Conservation (phyloP, 2,888 invertebrate species). For the Trachelus iudaicus region DNA sequence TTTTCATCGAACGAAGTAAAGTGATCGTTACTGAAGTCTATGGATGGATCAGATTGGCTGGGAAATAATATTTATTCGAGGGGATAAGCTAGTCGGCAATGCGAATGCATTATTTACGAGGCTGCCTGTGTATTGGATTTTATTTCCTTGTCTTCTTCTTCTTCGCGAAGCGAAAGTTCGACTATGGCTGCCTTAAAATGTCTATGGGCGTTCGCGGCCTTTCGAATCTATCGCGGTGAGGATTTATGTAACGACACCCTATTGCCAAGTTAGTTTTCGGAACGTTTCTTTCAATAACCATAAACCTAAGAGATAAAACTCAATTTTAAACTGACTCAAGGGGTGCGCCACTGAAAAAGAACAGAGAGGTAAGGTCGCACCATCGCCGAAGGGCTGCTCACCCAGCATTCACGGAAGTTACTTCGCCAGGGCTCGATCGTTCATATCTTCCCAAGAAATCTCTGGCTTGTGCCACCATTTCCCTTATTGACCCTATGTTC, state of each 20-base stretch:
- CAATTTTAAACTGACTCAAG: conserved; percentile 18
- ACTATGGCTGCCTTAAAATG: background rate
- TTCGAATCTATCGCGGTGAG: conserved; percentile 17
- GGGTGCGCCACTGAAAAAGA: background rate
- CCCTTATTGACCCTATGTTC: background rate
- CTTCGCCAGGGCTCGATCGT: background rate
- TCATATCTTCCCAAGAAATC: conserved; percentile 1
- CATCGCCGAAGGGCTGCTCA: background rate
- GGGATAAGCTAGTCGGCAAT: background rate
- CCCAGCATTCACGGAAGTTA: background rate
- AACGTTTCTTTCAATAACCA: conserved; percentile 24
- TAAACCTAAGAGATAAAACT: conserved; percentile 25
- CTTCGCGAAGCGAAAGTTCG: background rate
- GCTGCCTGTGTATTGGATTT: background rate
- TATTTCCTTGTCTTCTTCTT: background rate
- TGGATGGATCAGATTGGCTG: background rate
- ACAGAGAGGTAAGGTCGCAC: background rate
- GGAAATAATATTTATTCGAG: background rate
- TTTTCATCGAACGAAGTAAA: background rate
- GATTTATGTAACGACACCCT: conserved; percentile 24
- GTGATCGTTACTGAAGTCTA: background rate
- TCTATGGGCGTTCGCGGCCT: conserved; percentile 2
- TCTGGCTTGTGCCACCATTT: background rate
- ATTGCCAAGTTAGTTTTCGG: conserved; percentile 24
- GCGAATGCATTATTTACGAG: background rate